Percentiles rank a stretch among this genome's conserved stretches.
These are phyloP conservation scores for Scaptodrosophila lebanonensis DNA, from an alignment of 1,140 invertebrate genomes.

Conservation along the genomic window DNA sequence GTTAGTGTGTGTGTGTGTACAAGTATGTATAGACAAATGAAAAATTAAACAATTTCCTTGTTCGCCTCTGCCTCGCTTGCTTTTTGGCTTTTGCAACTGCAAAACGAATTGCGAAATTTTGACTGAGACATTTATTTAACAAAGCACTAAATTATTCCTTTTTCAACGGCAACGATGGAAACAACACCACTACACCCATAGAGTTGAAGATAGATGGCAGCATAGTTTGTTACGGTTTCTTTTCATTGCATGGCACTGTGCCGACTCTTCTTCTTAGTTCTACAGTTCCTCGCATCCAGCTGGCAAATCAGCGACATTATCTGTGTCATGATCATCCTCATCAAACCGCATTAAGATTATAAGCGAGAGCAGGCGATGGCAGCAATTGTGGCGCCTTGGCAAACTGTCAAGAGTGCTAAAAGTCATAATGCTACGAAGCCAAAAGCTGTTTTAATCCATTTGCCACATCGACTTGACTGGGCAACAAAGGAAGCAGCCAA, in stretches of 20 bases:
- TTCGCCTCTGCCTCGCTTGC: constrained; percentile 23
- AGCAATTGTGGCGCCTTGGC: constrained; percentile 19
- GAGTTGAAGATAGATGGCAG: too few relatives aligned
- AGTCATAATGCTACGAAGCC: constrained; percentile 28
- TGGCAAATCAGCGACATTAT: constrained; percentile 68
- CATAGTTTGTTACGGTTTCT: too few relatives aligned
- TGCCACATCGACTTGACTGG: too few relatives aligned
- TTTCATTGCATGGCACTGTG: constrained; percentile 4
- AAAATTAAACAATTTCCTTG: constrained; percentile 71
- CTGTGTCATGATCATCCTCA: constrained; percentile 29
- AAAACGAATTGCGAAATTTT: constrained; percentile 68
- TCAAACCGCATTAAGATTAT: too few relatives aligned
- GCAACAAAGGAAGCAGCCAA: too few relatives aligned
- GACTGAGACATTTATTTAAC: constrained; percentile 71
- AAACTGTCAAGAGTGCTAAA: constrained; percentile 56
- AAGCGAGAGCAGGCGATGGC: background rate
- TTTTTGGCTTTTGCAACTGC: constrained; percentile 2
- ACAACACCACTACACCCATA: constrained; percentile 23
- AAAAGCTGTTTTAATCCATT: background rate
- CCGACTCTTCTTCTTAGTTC: constrained; percentile 10
- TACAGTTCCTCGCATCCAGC: constrained; percentile 56
- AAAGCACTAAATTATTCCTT: constrained; percentile 70
- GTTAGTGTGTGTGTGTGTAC: constrained; percentile 14
- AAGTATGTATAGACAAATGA: constrained; percentile 55
- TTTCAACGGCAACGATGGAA: too few relatives aligned